These are phyloP conservation scores for Rhinopomastus cyanomelas DNA, from an alignment of 2,113 vertebrate species.

Conservation along the genomic window DNA sequence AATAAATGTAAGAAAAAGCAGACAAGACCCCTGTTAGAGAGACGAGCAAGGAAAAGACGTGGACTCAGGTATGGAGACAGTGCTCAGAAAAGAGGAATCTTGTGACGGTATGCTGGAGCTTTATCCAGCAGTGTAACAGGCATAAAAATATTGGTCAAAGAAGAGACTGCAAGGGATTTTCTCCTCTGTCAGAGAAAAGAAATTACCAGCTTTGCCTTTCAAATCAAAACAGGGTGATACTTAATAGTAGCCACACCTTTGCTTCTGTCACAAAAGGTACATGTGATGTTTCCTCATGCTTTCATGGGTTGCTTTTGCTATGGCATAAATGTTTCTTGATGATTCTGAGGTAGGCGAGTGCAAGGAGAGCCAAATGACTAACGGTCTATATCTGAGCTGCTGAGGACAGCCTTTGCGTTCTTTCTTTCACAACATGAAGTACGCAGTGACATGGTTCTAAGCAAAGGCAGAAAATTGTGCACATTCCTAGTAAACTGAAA, in stretches of 20 bases:
- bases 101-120: background rate
- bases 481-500: background rate
- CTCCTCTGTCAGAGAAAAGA: background rate
- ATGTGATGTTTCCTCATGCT: background rate
- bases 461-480: background rate
- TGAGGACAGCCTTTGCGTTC: background rate
- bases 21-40: background rate
- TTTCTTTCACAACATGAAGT: background rate
- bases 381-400: background rate
- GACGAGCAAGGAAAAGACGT: background rate
- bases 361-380: background rate
- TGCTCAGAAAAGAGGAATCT: background rate
- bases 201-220: background rate
- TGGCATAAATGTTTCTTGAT: background rate
- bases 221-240: background rate
- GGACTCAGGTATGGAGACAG: background rate
- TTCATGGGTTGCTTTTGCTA: background rate
- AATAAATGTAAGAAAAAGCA: conserved; percentile 7
- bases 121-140: background rate
- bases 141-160: background rate
- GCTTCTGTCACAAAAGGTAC: background rate
- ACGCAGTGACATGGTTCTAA: background rate
- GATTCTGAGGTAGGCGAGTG: background rate
- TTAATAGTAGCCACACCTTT: no score
- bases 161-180: background rate